Evolutionary conservation across 2,888 invertebrate genomes (phyloP), one percentile per base, ranked within the genome.

Genomic region (Apamea sordens): DNA sequence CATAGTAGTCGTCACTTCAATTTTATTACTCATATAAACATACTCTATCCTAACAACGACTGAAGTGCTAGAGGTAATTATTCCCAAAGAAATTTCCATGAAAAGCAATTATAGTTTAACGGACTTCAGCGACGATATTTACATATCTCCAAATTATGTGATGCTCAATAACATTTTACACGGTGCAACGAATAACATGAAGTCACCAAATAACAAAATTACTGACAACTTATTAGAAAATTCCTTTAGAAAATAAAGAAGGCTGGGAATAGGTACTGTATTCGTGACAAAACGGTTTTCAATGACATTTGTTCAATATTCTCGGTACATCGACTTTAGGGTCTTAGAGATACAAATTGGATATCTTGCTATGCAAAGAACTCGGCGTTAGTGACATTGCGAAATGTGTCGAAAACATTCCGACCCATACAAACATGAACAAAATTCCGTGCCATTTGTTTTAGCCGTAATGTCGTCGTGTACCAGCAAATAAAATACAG

Each of bases 371-470:
- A 91, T 92, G 89, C 83, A 77, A 87, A 87, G 89, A 89, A 89
- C 88, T 88, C 79, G 82, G 77, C 76, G 77, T 81, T 74, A 79
- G 88, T 85, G 90, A 89, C 90, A 87, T 83, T 83, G 88, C 79
- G 86, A 88, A 90, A 90, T 91, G 85, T 89, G 81, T 88, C 84
- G 76, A 82, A 89, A 91, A 92, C 90, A 92, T 93, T 93, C 91
- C 91, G 59, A 77, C 76, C 86, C 78, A 82, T 88, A 90, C 88
- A 82, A 82, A 88, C 86, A 89, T 88, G 81, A 87, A 85, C 85
- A 81, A 87, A 88, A 90, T 88, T 89, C 85, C 79, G 63, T 32
- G 64, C 47, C 76, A 67, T 76, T 80, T 81, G 65, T 85, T 76
- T 80, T 72, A 65, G 67, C 75, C 41, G 67, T 75, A 71, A 76